Percentiles rank a stretch among this genome's conserved stretches.
phyloP scores from a whole-genome alignment of 2,888 invertebrate species.

The Micoletzkya japonica region DNA sequence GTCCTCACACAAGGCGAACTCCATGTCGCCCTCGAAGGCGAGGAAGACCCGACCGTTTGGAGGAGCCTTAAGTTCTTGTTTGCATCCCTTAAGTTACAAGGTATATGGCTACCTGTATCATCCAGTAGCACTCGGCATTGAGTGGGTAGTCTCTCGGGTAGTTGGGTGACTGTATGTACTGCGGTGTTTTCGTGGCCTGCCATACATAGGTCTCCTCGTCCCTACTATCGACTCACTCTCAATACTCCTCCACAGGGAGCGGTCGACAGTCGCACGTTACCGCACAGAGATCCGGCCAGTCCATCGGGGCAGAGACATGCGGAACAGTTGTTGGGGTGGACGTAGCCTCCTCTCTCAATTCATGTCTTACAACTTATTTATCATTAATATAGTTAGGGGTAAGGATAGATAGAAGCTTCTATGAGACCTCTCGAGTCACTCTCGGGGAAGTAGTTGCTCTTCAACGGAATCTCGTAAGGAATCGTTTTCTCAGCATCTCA shows the following conservation, averaged over 20 bases:
- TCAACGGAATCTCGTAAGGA: too few species aligned
- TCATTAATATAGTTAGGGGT: too few species aligned
- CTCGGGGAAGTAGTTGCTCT: too few species aligned
- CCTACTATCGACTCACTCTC: constrained; percentile 40
- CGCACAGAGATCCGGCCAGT: constrained; percentile 52
- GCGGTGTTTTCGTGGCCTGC: constrained; percentile 42
- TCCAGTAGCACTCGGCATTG: constrained; percentile 57
- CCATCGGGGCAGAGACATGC: constrained; percentile 59
- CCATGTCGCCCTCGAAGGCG: constrained; percentile 51
- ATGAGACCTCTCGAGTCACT: too few species aligned
- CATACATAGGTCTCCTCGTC: too few species aligned
- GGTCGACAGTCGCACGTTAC: constrained; percentile 45
- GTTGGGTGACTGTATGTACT: constrained; percentile 46
- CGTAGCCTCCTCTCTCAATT: constrained; percentile 50
- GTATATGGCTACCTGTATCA: constrained; percentile 39
- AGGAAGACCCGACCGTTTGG: constrained; percentile 40
- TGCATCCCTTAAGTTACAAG: background rate
- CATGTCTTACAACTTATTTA: too few species aligned
- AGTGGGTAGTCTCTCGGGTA: constrained; percentile 47
- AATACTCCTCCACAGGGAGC: constrained; percentile 53
- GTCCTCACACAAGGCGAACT: constrained; percentile 59
- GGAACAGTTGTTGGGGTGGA: constrained; percentile 59
- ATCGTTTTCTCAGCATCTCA: too few species aligned
- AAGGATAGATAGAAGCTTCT: too few species aligned
- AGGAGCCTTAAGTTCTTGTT: constrained; percentile 28